phyloP scores from a whole-genome alignment of 2,797 vertebrate species.

The Sarcoramphus papa region DNA sequence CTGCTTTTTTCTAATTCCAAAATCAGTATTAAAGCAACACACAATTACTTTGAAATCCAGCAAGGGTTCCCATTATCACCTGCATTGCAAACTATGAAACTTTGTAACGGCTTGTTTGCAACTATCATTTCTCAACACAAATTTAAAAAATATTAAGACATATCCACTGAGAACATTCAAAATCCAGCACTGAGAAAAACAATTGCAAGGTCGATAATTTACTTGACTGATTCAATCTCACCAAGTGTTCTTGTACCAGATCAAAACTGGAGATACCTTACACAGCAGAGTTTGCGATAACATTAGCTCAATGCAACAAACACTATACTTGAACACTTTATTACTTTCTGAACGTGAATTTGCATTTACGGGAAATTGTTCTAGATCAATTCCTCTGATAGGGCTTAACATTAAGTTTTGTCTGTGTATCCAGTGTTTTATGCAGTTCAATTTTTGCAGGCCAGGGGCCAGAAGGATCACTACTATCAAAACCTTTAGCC shows the following conservation, averaged over 20 bases:
- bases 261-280: background rate
- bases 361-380: background rate
- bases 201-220: background rate
- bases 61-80: background rate
- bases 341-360: background rate
- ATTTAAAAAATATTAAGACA: background rate
- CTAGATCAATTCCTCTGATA: background rate
- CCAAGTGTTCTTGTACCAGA: background rate
- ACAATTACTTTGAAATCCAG: background rate
- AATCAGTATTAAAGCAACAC: background rate
- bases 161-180: background rate
- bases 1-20: background rate
- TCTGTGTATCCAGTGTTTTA: background rate
- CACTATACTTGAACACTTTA: background rate
- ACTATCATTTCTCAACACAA: background rate
- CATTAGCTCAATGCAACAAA: background rate
- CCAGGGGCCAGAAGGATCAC: background rate
- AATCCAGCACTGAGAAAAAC: background rate
- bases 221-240: background rate
- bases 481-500: background rate
- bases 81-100: background rate
- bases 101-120: background rate
- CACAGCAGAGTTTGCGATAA: background rate
- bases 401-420: background rate
- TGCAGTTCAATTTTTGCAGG: background rate